Conservation (phyloP, 2,888 invertebrate species). For the Tineola bisselliella region DNA sequence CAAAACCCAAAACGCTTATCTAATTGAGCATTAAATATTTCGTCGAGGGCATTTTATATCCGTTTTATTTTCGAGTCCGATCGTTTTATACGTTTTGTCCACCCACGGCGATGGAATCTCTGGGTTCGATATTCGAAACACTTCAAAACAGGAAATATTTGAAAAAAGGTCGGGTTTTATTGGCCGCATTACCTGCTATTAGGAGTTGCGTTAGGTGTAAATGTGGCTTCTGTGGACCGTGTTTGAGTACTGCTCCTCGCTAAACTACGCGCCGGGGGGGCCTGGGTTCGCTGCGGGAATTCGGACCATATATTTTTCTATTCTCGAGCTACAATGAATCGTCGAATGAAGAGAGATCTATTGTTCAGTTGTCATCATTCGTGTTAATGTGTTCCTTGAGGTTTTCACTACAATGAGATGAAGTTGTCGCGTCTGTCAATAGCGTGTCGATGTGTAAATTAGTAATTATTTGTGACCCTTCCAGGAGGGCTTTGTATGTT, state of each 20-base stretch:
- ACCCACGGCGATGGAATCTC: constrained; percentile 60
- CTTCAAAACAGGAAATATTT: constrained; percentile 63
- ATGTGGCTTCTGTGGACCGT: constrained; percentile 56
- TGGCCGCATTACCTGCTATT: constrained; percentile 64
- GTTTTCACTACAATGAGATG: constrained; percentile 63
- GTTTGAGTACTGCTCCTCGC: constrained; percentile 35
- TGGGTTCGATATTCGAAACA: constrained; percentile 46
- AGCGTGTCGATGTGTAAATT: constrained; percentile 63
- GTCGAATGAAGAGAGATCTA: constrained; percentile 43
- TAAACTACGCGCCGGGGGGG: constrained; percentile 51
- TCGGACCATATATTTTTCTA: constrained; percentile 59
- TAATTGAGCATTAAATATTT: constrained; percentile 67
- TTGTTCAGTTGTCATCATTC: constrained; percentile 63
- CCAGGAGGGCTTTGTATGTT: constrained; percentile 53
- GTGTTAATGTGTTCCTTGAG: constrained; percentile 66
- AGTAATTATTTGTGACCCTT: constrained; percentile 53
- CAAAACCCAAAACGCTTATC: constrained; percentile 64
- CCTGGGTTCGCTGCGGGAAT: constrained; percentile 36
- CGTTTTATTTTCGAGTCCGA: constrained; percentile 56
- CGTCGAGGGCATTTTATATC: constrained; percentile 63
- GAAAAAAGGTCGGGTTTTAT: constrained; percentile 60
- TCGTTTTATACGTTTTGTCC: constrained; percentile 62
- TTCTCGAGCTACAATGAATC: constrained; percentile 54
- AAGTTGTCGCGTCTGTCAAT: constrained; percentile 56
- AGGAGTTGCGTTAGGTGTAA: constrained; percentile 63